Evolutionary conservation across 2,797 vertebrate genomes (phyloP), one percentile per base, ranked within the genome.

Genomic region (Centropyge bicolor): DNA sequence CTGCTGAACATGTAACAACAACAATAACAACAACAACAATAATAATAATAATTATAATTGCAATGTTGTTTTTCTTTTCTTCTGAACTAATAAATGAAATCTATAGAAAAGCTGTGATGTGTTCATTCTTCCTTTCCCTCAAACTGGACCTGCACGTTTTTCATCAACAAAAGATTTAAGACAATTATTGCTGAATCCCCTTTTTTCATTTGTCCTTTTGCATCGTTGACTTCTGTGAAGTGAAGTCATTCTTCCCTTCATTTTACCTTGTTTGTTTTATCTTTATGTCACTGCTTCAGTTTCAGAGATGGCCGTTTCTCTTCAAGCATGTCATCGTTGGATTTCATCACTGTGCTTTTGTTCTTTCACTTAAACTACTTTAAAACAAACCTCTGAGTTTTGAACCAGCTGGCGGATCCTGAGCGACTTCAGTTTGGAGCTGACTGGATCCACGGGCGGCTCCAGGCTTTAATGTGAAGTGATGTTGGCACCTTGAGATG

Each of bases 311-410:
- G 16, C 22, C 59, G 22, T 45, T 60, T 65, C 8, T 51, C n/a
- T 64, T 40, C 12, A 0, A 36, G 56, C 22, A 13, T 31, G 3
- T 74, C 71, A 62, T 19, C 19, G 5, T 35, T 64, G 35, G 43
- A 63, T 79, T 55, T 74, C 64, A 80, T 74, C 65, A 48, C 19
- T 5, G 3, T 54, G 12, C 27, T 63, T 41, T 41, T n/a, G 3
- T 57, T 69, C 60, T 60, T 16, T 36, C 35, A 12, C 51, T 40
- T 41, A 0, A 55, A 36, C 45, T 24, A 48, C 38, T 66, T 51
- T 45, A 6, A 63, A 51, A 63, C 11, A 20, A 72, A 61, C 0
- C 14, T 22, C 20, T 36, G 1, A 31, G 4, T 17, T 52, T 73
- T 67, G 22, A 43, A 36, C 1, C 19, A 66, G 11, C 24, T 17